Conservation (phyloP, 2,113 vertebrate species). For the Antennarius striatus region DNA sequence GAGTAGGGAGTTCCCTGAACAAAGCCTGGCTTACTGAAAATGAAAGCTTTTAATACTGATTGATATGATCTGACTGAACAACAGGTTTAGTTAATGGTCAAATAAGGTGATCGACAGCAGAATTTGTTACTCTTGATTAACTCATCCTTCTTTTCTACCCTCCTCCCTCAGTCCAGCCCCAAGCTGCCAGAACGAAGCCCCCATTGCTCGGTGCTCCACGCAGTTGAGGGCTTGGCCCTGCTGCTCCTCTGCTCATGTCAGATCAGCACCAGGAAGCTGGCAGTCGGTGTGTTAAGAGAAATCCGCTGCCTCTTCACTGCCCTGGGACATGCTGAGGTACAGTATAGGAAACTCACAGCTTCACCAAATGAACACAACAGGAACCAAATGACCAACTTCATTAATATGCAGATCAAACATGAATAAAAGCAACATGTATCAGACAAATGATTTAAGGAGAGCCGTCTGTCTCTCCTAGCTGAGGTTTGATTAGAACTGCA, state of each 20-base stretch:
- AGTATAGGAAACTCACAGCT: constrained; percentile 37
- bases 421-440: background rate
- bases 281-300: constrained; percentile 93
- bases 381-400: background rate
- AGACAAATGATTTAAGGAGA: constrained; percentile 6
- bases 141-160: background rate
- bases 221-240: constrained; percentile 92
- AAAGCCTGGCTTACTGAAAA: too few species aligned
- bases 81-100: background rate
- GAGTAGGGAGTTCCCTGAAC: too few species aligned
- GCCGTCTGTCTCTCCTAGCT: background rate
- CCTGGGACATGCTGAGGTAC: constrained; percentile 94
- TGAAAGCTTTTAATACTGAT: too few species aligned
- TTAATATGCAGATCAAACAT: background rate
- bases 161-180: constrained; percentile 83
- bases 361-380: background rate
- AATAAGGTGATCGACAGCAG: background rate
- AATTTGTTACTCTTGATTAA: background rate
- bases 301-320: constrained; percentile 91
- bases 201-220: constrained; percentile 92
- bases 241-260: constrained; percentile 96
- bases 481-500: constrained; percentile 27
- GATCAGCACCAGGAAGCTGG: constrained; percentile 92
- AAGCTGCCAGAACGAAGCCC: constrained; percentile 85
- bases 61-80: background rate